These are phyloP conservation scores for Frankliniella intonsa DNA, from an alignment of 2,888 invertebrate species.

Conservation along the genomic window DNA sequence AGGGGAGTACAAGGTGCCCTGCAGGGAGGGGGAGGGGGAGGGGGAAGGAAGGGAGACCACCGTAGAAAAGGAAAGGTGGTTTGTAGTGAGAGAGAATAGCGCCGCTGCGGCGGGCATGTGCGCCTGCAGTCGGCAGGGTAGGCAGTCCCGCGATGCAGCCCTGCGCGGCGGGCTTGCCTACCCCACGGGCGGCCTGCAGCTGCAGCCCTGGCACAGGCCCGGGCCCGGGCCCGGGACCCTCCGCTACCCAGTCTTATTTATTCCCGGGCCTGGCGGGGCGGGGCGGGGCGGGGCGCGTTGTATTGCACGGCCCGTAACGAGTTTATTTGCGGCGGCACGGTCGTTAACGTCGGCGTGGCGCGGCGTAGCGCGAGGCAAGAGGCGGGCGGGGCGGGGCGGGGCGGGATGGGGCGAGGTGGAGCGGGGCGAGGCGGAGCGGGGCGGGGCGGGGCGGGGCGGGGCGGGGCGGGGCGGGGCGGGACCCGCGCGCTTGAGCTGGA, in stretches of 20 bases:
- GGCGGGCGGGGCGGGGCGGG: not conserved
- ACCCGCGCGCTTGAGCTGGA: too few species aligned
- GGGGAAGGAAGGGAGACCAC: too few species aligned
- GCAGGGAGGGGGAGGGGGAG: too few species aligned
- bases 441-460: not conserved
- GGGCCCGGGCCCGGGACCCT: too few species aligned
- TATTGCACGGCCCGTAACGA: not conserved
- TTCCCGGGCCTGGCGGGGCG: not conserved
- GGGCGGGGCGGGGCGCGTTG: not conserved
- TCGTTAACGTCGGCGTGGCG: not conserved
- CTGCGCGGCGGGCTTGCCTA: too few species aligned
- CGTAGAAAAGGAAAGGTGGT: too few species aligned
- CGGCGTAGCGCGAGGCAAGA: not conserved
- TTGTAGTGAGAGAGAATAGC: too few species aligned
- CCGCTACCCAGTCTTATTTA: not conserved
- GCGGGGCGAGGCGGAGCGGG: not conserved
- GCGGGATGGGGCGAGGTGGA: not conserved
- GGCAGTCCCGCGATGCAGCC: too few species aligned
- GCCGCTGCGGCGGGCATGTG: too few species aligned
- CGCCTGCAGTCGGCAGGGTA: too few species aligned
- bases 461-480: not conserved
- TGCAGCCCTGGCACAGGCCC: too few species aligned
- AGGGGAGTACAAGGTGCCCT: not conserved
- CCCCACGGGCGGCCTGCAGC: too few species aligned
- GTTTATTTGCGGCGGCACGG: not conserved